Conservation (phyloP, 1,140 invertebrate species). For the Drosophila sulfurigaster region DNA sequence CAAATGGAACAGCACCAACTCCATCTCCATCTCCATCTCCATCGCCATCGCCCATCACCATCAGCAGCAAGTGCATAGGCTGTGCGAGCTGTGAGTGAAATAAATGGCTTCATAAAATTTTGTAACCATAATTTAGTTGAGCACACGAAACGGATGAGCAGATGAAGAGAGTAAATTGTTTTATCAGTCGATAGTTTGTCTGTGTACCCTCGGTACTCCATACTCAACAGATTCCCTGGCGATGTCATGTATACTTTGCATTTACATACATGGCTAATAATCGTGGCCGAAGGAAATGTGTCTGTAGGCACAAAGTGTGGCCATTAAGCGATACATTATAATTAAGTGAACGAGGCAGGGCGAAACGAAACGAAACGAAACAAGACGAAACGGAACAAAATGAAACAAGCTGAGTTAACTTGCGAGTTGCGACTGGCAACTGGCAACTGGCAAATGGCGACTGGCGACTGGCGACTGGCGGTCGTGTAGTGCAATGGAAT, state of each 20-base stretch:
- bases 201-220: not conserved
- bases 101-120: conserved; percentile 83
- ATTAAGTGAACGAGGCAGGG: conserved; percentile 61
- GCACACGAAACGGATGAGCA: conserved; percentile 29
- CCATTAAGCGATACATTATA: conserved; percentile 76
- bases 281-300: conserved; percentile 38
- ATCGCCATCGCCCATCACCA: too few relatives aligned
- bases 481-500: conserved; percentile 9
- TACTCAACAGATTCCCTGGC: not conserved
- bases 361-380: conserved; percentile 18
- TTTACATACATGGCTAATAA: conserved; percentile 48
- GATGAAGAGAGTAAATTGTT: conserved; percentile 66
- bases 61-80: conserved; percentile 16
- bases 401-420: conserved; percentile 7
- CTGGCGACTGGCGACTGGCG: too few relatives aligned
- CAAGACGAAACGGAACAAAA: not conserved
- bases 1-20: too few relatives aligned
- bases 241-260: conserved; percentile 18
- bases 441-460: too few relatives aligned
- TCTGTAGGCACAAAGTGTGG: conserved; percentile 63
- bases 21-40: too few relatives aligned
- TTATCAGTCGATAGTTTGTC: conserved; percentile 66
- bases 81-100: conserved; percentile 63
- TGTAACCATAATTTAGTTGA: conserved; percentile 73
- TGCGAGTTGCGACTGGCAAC: not conserved